Conservation (phyloP, 92 coral and sea anemone genomes). For the Muricea muricata region DNA sequence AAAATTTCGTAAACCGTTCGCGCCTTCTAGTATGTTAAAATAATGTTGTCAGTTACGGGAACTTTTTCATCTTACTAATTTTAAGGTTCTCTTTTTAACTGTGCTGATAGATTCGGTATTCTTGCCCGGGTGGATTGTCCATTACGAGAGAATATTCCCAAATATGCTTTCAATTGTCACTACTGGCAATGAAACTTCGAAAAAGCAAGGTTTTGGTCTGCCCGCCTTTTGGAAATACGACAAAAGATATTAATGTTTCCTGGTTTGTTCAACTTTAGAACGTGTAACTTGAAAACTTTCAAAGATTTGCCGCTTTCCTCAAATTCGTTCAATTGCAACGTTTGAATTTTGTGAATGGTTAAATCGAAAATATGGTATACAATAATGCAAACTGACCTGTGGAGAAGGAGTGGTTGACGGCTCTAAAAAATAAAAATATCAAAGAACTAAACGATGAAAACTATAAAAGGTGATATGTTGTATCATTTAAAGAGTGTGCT, state of each 20-base stretch:
- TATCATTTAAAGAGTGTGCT: no score
- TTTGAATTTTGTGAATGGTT: neutral
- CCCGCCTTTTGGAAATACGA: no score
- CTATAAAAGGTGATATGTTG: no score
- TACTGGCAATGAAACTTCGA: no score
- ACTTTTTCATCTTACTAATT: slow-evolving; percentile 28
- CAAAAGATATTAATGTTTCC: no score
- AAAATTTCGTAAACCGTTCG: slow-evolving; percentile 70
- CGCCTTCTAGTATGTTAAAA: slow-evolving; percentile 59
- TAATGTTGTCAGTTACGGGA: slow-evolving; percentile 4
- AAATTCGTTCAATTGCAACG: no score
- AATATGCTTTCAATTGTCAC: no score
- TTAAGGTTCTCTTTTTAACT: slow-evolving; percentile 47
- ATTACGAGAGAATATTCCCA: neutral
- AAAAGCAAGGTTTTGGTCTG: no score
- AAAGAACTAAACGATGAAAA: neutral
- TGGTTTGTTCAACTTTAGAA: neutral
- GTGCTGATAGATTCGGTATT: slow-evolving; percentile 65
- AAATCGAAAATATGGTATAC: neutral
- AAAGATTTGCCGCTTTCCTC: no score
- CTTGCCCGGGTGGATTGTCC: no score
- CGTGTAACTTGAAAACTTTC: no score
- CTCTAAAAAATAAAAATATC: neutral
- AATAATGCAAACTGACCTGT: no score
- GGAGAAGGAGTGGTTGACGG: neutral